phyloP scores from a whole-genome alignment of 1,140 invertebrate species.

The Centruroides sculpturatus region DNA sequence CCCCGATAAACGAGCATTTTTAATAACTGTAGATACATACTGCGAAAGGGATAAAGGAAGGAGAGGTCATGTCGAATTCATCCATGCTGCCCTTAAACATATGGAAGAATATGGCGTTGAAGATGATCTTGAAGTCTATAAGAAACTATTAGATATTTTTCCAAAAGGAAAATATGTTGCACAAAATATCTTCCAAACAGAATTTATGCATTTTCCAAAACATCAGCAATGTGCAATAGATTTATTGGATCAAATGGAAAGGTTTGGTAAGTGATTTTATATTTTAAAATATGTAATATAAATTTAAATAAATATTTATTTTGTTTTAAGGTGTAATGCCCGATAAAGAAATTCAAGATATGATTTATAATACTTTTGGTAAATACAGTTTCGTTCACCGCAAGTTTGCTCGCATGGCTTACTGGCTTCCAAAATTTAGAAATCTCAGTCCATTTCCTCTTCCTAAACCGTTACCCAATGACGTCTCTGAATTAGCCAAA shows the following conservation, averaged over 20 bases:
- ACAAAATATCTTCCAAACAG: constrained; percentile 59
- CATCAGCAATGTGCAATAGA: constrained; percentile 78
- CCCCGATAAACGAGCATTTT: constrained; percentile 56
- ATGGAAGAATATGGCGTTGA: constrained; percentile 84
- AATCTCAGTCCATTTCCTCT: constrained; percentile 78
- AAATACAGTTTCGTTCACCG: constrained; percentile 28
- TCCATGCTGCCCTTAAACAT: constrained; percentile 66
- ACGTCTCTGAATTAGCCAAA: constrained; percentile 63
- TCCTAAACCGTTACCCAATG: constrained; percentile 53
- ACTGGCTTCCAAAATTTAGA: constrained; percentile 97
- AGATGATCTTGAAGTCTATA: constrained; percentile 82
- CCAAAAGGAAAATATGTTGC: constrained; percentile 83
- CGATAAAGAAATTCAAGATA: constrained; percentile 67
- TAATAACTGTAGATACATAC: constrained; percentile 50
- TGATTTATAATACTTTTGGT: constrained; percentile 74
- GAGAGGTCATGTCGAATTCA: constrained; percentile 82
- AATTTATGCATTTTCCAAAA: constrained; percentile 83
- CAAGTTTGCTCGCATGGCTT: constrained; percentile 83
- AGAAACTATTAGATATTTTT: constrained; percentile 73
- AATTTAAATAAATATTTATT: no score
- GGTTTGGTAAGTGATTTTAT: constrained; percentile 37
- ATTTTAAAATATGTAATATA: no score
- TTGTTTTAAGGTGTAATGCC: constrained; percentile 59
- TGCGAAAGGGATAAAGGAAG: constrained; percentile 44
- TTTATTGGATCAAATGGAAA: constrained; percentile 78